A percentile compares a stretch with the other conserved stretches of the same genome.
These are phyloP conservation scores for Ciconia nigra DNA, from an alignment of 2,797 vertebrate genomes.

Conservation along the genomic window DNA sequence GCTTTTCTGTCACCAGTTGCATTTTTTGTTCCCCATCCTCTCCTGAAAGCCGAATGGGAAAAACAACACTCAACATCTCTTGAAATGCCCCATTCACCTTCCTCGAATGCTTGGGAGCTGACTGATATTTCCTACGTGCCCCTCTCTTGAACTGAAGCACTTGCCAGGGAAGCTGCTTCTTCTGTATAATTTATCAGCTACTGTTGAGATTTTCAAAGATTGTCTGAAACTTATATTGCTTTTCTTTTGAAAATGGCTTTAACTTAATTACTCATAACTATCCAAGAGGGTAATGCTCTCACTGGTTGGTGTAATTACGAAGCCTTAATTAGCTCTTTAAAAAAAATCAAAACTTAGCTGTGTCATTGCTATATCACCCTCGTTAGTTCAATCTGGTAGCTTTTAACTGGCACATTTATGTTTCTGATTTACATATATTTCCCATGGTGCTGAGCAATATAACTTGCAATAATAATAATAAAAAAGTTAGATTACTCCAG, in stretches of 20 bases:
- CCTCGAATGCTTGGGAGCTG: not conserved
- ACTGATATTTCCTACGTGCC: accelerated
- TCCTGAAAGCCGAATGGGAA: not conserved
- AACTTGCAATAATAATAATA: slow-evolving; percentile 64
- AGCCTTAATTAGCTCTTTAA: slow-evolving; percentile 68
- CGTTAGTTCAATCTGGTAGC: slow-evolving; percentile 65
- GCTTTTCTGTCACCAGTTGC: not conserved
- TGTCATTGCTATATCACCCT: slow-evolving; percentile 52
- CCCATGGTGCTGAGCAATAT: slow-evolving; percentile 40
- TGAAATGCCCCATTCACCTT: not conserved
- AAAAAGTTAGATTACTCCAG: slow-evolving; percentile 49
- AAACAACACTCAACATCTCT: accelerated
- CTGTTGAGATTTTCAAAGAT: not conserved
- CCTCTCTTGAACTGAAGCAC: not conserved
- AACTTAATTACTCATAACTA: slow-evolving; percentile 65
- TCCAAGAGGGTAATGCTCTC: slow-evolving; percentile 40
- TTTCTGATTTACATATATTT: slow-evolving; percentile 71
- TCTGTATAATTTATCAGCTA: not conserved
- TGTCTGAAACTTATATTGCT: slow-evolving; percentile 17
- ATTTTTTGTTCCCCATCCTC: accelerated
- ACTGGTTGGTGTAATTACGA: slow-evolving; percentile 64
- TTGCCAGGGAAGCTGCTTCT: not conserved
- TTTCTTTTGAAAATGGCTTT: slow-evolving; percentile 30
- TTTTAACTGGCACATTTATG: slow-evolving; percentile 60
- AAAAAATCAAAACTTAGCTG: slow-evolving; percentile 48